These are phyloP conservation scores for Cheilosia urbana DNA, from an alignment of 2,888 invertebrate genomes.

Conservation along the genomic window DNA sequence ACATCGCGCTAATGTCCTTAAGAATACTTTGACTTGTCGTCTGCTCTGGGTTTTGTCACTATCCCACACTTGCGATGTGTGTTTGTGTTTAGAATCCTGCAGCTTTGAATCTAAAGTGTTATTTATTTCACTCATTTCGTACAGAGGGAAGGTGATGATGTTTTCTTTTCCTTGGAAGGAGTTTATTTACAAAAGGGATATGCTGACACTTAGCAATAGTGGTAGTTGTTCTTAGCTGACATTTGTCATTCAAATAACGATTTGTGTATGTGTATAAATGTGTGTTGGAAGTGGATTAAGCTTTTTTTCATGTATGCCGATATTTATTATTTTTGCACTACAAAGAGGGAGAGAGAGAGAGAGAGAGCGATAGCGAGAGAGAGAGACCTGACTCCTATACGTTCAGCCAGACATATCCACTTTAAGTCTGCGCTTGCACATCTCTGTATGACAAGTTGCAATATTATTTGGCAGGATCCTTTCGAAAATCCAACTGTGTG, in stretches of 20 bases:
- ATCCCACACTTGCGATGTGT: neutral
- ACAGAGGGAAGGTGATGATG: constrained; percentile 39
- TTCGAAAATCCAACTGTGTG: constrained; percentile 46
- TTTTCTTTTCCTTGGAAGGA: constrained; percentile 36
- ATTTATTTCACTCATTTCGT: constrained; percentile 67
- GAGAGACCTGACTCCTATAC: neutral
- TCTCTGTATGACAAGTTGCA: constrained; percentile 67
- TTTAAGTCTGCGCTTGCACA: constrained; percentile 43
- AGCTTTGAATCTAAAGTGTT: constrained; percentile 69
- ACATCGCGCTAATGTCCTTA: constrained; percentile 66
- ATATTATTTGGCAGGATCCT: constrained; percentile 71
- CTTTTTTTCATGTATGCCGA: constrained; percentile 57
- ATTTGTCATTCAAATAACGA: constrained; percentile 70
- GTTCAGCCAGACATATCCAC: constrained; percentile 10
- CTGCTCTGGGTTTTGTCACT: neutral
- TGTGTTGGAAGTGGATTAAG: constrained; percentile 51
- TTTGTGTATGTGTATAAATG: constrained; percentile 4
- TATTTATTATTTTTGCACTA: constrained; percentile 47
- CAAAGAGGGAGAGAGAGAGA: no score
- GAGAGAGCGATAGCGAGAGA: no score
- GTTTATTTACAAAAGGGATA: constrained; percentile 69
- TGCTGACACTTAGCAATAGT: constrained; percentile 70
- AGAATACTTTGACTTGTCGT: constrained; percentile 70
- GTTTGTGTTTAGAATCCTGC: constrained; percentile 62
- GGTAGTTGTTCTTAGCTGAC: constrained; percentile 70